Conservation (phyloP, 2,113 vertebrate genomes). For the Lonchura striata region DNA sequence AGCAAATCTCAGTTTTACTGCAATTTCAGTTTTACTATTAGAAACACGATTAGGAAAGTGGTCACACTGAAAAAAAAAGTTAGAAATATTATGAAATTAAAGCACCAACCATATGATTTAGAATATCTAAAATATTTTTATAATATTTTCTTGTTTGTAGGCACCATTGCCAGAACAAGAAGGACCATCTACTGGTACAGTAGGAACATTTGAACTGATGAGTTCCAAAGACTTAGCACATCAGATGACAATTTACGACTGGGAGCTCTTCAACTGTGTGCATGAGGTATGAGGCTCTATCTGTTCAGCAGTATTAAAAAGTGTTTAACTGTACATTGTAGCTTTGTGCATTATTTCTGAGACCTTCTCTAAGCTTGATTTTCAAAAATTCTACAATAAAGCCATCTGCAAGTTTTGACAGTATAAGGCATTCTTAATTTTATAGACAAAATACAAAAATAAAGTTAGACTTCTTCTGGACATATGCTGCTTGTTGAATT, state of each 20-base stretch:
- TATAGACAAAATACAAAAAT: background rate
- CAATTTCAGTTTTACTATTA: background rate
- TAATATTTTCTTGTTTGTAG: constrained; percentile 64
- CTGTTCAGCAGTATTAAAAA: background rate
- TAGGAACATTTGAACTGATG: constrained; percentile 92
- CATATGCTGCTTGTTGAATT: background rate
- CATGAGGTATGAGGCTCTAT: constrained; percentile 83
- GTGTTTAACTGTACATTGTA: background rate
- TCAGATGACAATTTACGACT: constrained; percentile 95
- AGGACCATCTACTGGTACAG: constrained; percentile 85
- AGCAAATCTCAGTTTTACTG: background rate
- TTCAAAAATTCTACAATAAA: background rate
- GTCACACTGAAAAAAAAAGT: background rate
- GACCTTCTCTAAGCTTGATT: background rate
- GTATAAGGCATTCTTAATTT: background rate
- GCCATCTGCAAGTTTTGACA: background rate
- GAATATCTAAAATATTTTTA: constrained; percentile 8
- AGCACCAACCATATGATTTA: background rate
- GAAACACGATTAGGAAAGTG: background rate
- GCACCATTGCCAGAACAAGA: constrained; percentile 93
- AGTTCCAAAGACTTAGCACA: constrained; percentile 96
- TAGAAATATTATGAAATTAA: background rate
- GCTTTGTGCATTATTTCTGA: background rate
- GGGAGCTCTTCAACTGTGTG: constrained; percentile 98
- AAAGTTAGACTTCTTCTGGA: background rate